Evolutionary conservation across 1,140 invertebrate genomes (phyloP).

Genomic region (Zophobas atratus): DNA sequence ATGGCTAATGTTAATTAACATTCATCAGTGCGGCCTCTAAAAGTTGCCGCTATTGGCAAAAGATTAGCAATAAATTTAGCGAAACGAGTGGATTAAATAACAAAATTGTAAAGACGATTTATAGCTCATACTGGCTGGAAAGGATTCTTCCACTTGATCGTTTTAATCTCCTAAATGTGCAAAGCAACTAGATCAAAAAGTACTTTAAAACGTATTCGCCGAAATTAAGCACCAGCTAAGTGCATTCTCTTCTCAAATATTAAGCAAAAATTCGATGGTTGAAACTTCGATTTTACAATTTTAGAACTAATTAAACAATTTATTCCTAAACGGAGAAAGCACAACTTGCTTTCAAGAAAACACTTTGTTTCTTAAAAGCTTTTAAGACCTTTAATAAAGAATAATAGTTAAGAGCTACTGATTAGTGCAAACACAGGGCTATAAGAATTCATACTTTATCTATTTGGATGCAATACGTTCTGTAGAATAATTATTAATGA

Average conservation of each 20-base stretch:
- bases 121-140: background rate
- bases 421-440: too few species aligned
- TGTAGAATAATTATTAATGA: too few species aligned
- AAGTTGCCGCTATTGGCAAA: background rate
- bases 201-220: background rate
- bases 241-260: background rate
- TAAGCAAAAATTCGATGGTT: background rate
- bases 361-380: too few species aligned
- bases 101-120: background rate
- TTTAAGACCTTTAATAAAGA: too few species aligned
- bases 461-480: too few species aligned
- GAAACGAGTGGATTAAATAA: background rate
- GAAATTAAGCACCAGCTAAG: background rate
- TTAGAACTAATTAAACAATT: background rate
- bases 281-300: constrained; percentile 2
- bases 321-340: background rate
- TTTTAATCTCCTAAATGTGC: background rate
- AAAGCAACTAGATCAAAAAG: background rate
- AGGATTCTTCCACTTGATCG: background rate
- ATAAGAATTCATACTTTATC: too few species aligned
- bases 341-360: background rate
- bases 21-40: background rate
- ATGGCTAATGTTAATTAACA: background rate
- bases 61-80: constrained; percentile 1
- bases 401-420: too few species aligned